Percentiles rank a stretch among this genome's conserved stretches.
These are phyloP conservation scores for Lycaon pictus DNA, from an alignment of 2,113 vertebrate genomes.

Conservation along the genomic window DNA sequence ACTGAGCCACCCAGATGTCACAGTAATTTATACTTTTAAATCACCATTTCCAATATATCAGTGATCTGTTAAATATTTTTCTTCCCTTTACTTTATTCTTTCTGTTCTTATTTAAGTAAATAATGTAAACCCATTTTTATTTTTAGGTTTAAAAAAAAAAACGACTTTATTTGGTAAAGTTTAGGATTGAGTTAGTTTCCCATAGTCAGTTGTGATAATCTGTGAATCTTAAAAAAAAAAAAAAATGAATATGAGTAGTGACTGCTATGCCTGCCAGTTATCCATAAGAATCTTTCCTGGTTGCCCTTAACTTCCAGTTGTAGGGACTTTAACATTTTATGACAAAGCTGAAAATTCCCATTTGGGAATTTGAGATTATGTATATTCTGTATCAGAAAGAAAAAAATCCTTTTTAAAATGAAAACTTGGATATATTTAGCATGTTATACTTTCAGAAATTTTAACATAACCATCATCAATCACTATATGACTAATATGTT, in stretches of 20 bases:
- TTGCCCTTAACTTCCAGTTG: not conserved
- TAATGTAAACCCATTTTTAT: constrained; percentile 7
- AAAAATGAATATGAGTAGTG: not conserved
- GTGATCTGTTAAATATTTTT: constrained; percentile 10
- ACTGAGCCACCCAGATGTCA: too few species aligned
- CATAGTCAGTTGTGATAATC: not conserved
- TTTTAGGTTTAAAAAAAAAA: constrained; percentile 19
- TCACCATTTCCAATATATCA: not conserved
- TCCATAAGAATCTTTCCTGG: not conserved
- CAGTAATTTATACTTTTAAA: not conserved
- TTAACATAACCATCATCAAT: not conserved
- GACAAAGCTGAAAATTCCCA: constrained; percentile 9
- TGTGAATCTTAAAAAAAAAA: constrained; percentile 23
- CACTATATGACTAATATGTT: not conserved
- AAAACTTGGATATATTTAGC: not conserved
- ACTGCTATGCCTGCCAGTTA: not conserved
- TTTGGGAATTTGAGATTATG: not conserved
- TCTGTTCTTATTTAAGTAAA: not conserved
- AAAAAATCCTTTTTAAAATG: not conserved
- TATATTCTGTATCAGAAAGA: constrained; percentile 12
- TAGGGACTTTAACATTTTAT: not conserved
- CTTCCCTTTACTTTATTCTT: not conserved
- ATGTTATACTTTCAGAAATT: not conserved
- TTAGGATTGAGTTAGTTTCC: constrained; percentile 5
- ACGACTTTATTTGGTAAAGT: not conserved